phyloP scores from a whole-genome alignment of 2,888 invertebrate genomes.

The Meta bourneti region DNA sequence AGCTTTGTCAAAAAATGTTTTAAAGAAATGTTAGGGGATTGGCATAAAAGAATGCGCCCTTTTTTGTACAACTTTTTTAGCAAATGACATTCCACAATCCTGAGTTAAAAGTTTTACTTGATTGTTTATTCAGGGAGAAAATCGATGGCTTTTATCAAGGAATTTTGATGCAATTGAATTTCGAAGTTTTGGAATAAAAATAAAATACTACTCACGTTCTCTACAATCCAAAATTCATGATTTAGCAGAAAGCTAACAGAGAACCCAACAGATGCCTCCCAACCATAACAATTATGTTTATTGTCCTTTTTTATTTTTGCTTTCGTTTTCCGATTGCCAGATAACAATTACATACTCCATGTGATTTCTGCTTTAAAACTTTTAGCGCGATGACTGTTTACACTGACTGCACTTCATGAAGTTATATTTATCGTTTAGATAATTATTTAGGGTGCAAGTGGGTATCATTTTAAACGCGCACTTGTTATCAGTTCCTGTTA shows the following conservation, averaged over 20 bases:
- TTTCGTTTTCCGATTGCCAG: conserved; percentile 56
- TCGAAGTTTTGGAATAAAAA: background rate
- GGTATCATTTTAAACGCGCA: background rate
- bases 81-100: background rate
- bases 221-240: conserved; percentile 9
- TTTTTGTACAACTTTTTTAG: background rate
- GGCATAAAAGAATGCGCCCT: background rate
- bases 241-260: background rate
- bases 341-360: conserved; percentile 7
- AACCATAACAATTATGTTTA: conserved; percentile 51
- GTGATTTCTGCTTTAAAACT: background rate
- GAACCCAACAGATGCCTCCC: conserved; percentile 30
- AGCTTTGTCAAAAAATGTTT: background rate
- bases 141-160: too few relatives aligned
- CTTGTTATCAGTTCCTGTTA: background rate
- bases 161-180: too few relatives aligned
- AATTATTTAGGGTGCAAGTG: background rate
- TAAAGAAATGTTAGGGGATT: background rate
- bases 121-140: background rate
- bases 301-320: conserved; percentile 49
- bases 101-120: background rate
- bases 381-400: background rate
- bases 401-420: background rate
- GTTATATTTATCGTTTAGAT: background rate
- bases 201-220: conserved; percentile 20